phyloP scores from a whole-genome alignment of 2,113 vertebrate species.

The Microtus oregoni region DNA sequence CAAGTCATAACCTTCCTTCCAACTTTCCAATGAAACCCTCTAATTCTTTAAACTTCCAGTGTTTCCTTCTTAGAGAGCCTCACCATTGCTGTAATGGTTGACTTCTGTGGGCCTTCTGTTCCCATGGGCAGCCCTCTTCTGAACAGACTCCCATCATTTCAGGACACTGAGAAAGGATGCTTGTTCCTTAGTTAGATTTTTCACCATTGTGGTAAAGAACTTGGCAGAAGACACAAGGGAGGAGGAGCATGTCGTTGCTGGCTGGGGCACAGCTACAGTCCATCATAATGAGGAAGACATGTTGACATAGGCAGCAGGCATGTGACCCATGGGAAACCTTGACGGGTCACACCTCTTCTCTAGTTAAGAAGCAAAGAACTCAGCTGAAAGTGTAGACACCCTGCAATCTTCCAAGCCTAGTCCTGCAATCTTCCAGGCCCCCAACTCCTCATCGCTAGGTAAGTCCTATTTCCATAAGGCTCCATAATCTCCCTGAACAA shows the following conservation, averaged over 20 bases:
- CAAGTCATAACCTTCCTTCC: constrained; percentile 15
- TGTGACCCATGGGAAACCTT: not conserved
- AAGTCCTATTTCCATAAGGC: not conserved
- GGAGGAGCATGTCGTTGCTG: not conserved
- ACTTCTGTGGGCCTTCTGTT: constrained; percentile 3
- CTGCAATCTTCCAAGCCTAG: not conserved
- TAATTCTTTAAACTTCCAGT: not conserved
- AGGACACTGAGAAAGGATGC: not conserved
- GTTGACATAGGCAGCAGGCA: not conserved
- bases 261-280: not conserved
- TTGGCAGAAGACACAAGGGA: not conserved
- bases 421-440: not conserved
- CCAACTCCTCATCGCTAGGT: too few relatives aligned
- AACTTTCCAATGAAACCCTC: not conserved
- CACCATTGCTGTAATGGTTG: not conserved
- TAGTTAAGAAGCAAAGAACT: not conserved
- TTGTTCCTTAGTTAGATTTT: not conserved
- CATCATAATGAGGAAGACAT: not conserved
- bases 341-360: not conserved
- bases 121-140: not conserved
- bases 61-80: constrained; percentile 24
- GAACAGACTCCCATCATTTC: not conserved
- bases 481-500: not conserved
- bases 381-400: not conserved
- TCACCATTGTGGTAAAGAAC: not conserved